Evolutionary conservation across 1,140 invertebrate genomes (phyloP).

Genomic region (Drosophila miranda): DNA sequence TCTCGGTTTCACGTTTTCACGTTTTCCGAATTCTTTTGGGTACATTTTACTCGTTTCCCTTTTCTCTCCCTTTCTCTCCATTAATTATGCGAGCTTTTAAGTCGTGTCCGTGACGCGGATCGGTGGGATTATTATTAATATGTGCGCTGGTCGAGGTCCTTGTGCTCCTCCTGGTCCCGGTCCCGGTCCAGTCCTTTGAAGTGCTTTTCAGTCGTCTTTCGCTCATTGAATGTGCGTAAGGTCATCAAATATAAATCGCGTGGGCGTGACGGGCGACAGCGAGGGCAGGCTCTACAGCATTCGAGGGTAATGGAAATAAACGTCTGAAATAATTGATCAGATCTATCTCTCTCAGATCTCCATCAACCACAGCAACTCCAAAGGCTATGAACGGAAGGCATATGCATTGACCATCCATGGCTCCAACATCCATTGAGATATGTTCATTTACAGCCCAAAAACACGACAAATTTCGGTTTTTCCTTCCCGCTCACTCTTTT

Average conservation of each 20-base stretch:
- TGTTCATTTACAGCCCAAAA: too few relatives aligned
- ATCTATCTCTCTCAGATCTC: too few relatives aligned
- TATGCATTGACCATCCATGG: too few relatives aligned
- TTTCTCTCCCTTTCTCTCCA: conserved; percentile 3
- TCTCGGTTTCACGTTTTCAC: too few relatives aligned
- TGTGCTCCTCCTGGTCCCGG: conserved; percentile 10
- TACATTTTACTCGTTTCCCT: background rate
- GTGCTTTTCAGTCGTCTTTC: conserved; percentile 22
- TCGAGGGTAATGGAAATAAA: too few relatives aligned
- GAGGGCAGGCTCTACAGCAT: conserved; percentile 10
- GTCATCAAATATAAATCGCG: conserved; percentile 67
- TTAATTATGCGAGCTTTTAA: conserved; percentile 62
- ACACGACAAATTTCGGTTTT: too few relatives aligned
- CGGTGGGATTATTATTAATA: conserved; percentile 59
- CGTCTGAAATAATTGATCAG: too few relatives aligned
- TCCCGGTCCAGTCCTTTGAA: conserved; percentile 22
- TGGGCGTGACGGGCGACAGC: conserved; percentile 13
- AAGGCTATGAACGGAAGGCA: too few relatives aligned
- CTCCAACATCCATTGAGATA: too few relatives aligned
- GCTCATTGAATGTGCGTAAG: conserved; percentile 56
- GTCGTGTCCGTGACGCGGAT: conserved; percentile 23
- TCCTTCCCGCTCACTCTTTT: too few relatives aligned
- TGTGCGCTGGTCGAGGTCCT: conserved; percentile 31
- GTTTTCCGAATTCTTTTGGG: too few relatives aligned
- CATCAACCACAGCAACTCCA: too few relatives aligned